phyloP scores from a whole-genome alignment of 2,797 vertebrate genomes.

The Champsocephalus esox region DNA sequence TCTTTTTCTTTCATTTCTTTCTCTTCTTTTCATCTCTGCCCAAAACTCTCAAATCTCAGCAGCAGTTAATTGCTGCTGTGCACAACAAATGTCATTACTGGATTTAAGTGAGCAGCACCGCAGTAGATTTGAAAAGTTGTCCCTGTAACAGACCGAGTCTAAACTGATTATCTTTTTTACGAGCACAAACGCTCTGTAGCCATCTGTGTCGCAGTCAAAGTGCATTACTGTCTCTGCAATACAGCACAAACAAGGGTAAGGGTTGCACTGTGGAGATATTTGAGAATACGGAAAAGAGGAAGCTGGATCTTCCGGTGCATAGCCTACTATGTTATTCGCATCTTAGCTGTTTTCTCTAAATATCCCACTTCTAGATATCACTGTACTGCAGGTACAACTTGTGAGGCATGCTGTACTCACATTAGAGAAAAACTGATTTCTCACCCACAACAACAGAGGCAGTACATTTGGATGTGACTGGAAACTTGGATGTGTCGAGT shows the following conservation, averaged over 20 bases:
- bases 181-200: constrained; percentile 6
- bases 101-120: constrained; percentile 11
- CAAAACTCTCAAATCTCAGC: constrained; percentile 32
- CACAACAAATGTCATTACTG: constrained; percentile 20
- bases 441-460: constrained; percentile 17
- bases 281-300: constrained; percentile 21
- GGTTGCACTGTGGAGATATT: constrained; percentile 47
- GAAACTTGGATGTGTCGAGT: constrained; percentile 17
- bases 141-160: constrained; percentile 24
- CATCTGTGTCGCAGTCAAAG: not conserved
- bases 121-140: constrained; percentile 7
- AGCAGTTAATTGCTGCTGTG: constrained; percentile 22
- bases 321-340: not conserved
- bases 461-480: not conserved
- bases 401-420: not conserved
- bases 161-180: constrained; percentile 48
- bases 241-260: constrained; percentile 40
- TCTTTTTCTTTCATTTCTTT: constrained; percentile 17
- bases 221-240: constrained; percentile 64
- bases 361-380: constrained; percentile 24
- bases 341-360: constrained; percentile 16
- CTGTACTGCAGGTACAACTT: constrained; percentile 33
- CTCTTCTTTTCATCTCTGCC: constrained; percentile 46
- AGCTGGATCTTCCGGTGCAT: constrained; percentile 3
- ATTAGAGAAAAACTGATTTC: constrained; percentile 16